Evolutionary conservation across 2,113 vertebrate genomes (phyloP), one percentile per base, ranked within the genome.

Genomic region (Pterocles gutturalis): DNA sequence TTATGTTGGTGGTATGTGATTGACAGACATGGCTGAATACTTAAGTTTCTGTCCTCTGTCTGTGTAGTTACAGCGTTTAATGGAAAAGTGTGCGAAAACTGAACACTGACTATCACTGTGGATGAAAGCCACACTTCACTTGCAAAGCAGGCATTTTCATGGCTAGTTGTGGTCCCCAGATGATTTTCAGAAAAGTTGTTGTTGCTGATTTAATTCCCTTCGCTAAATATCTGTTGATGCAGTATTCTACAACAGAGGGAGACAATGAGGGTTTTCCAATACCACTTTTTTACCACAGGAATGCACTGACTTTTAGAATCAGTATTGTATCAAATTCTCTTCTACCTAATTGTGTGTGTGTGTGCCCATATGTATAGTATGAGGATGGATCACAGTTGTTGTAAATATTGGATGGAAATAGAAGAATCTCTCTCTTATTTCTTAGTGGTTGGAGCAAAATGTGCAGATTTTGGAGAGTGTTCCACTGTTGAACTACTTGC

Each of bases 61-160:
- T 83, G 57, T 85, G 36, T 87, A 92, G 45, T 53, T 89, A n/a
- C 15, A 72, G 13, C 1, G 1, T 21, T 80, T 61, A 78, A 71
- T n/a, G n/a, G 80, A 87, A 87, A 94, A 93, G 13, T 18, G 51
- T 86, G n/a, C 66, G 33, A 73, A 75, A 91, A 92, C 11, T 49
- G 34, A 93, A n/a, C 33, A 21, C 36, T 75, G 76, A 78, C 77
- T 86, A 73, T 86, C 54, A 57, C 45, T 69, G 33, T 36, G 45
- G 33, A 34, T 69, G 62, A 88, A 61, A 36, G 38, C n/a, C n/a
- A 57, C 54, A 81, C 92, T 92, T 90, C 80, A 91, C 53, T 93
- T 90, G 69, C 70, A 94, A 90, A 96, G 31, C 13, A 83, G 76
- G 9, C 34, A 73, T 89, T 91, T 93, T 94, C 55, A 81, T 91